Percentiles rank a stretch among this genome's conserved stretches.
Evolutionary conservation across 1,140 invertebrate species (phyloP).

Genomic region (Bombus confusus): DNA sequence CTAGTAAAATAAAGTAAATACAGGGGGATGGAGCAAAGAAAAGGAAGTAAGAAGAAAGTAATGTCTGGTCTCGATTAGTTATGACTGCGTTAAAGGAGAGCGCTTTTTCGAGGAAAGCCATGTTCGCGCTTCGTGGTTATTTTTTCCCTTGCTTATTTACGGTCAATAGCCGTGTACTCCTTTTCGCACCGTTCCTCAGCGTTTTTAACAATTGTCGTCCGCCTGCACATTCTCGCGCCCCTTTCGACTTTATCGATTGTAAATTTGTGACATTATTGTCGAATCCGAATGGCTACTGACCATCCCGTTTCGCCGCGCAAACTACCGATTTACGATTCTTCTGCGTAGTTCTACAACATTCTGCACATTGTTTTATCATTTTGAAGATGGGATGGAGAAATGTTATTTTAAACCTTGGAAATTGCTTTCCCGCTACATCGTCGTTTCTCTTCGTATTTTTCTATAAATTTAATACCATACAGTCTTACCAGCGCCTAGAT

Average conservation of each 20-base stretch:
- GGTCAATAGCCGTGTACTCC: slow-evolving; percentile 11
- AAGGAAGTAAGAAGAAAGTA: background rate
- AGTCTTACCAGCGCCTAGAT: too few relatives aligned
- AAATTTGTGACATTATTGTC: slow-evolving; percentile 60
- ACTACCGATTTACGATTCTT: slow-evolving; percentile 32
- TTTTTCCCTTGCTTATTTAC: slow-evolving; percentile 48
- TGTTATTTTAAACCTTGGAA: background rate
- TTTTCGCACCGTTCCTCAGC: slow-evolving; percentile 36
- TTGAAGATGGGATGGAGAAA: background rate
- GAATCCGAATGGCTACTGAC: slow-evolving; percentile 33
- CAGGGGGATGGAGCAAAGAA: background rate
- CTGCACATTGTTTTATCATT: slow-evolving; percentile 33
- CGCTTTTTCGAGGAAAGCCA: slow-evolving; percentile 52
- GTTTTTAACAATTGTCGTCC: slow-evolving; percentile 20
- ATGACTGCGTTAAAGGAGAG: slow-evolving; percentile 57
- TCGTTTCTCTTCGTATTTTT: background rate
- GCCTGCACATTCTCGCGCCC: slow-evolving; percentile 31
- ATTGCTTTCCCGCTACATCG: background rate
- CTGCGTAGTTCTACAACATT: background rate
- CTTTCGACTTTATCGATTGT: slow-evolving; percentile 63
- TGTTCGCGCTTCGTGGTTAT: slow-evolving; percentile 28
- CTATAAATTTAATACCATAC: too few relatives aligned
- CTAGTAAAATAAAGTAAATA: too few relatives aligned
- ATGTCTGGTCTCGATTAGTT: too few relatives aligned
- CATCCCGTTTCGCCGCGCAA: background rate